phyloP scores from a whole-genome alignment of 1,140 invertebrate species.

The Nephila pilipes region DNA sequence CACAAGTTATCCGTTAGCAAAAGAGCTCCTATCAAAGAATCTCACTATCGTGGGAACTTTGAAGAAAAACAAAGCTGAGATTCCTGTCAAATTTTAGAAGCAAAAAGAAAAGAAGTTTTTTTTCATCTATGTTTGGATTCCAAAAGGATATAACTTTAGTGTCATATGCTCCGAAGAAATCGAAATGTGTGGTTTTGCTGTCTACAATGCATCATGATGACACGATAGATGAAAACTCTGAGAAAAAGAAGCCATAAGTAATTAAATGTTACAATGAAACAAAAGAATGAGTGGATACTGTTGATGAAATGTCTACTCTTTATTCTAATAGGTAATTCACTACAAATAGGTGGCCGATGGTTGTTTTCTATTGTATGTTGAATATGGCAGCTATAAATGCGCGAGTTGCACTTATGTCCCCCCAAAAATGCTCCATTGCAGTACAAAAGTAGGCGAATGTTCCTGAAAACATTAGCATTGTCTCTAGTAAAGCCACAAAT shows the following conservation, averaged over 20 bases:
- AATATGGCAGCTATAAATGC: neutral
- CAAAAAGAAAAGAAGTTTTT: neutral
- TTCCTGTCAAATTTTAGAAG: neutral
- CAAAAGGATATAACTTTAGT: constrained; percentile 70
- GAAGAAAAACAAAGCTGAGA: no score
- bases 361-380: neutral
- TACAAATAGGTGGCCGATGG: neutral
- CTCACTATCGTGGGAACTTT: no score
- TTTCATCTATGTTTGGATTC: constrained; percentile 74
- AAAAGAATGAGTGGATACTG: neutral
- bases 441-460: no score
- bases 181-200: constrained; percentile 74
- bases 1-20: constrained; percentile 57
- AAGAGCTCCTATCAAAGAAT: constrained; percentile 64
- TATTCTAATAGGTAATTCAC: neutral
- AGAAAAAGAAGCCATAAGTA: neutral
- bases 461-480: neutral
- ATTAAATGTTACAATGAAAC: neutral
- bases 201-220: constrained; percentile 45
- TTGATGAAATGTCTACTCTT: no score
- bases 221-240: neutral
- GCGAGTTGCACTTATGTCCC: neutral
- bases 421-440: neutral
- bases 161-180: constrained; percentile 78
- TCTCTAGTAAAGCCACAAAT: no score